Evolutionary conservation across 2,888 invertebrate species (phyloP).

Genomic region (Molorchus minor): DNA sequence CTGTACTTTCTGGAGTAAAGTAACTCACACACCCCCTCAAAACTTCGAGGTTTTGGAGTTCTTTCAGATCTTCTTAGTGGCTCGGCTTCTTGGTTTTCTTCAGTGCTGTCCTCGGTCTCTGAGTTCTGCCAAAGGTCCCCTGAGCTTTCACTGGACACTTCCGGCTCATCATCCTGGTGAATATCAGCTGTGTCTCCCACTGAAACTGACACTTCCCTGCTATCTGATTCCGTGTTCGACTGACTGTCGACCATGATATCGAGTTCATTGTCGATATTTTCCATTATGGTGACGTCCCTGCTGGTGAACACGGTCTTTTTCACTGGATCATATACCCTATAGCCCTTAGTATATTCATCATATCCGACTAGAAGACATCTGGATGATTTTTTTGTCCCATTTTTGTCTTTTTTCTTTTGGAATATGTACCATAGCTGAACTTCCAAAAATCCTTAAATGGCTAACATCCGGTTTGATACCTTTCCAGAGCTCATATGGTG

Average conservation of each 20-base stretch:
- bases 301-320: not conserved
- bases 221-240: too few species aligned
- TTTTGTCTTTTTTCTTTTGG: conserved; percentile 25
- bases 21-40: not conserved
- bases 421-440: conserved; percentile 20
- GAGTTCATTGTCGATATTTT: not conserved
- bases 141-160: too few species aligned
- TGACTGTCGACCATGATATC: not conserved
- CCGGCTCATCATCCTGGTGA: too few species aligned
- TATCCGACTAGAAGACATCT: conserved; percentile 28
- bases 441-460: conserved; percentile 9
- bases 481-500: conserved; percentile 50
- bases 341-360: conserved; percentile 29
- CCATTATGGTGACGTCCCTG: not conserved
- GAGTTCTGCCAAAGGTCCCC: too few species aligned
- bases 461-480: conserved; percentile 40
- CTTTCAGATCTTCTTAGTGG: conserved; percentile 8
- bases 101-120: too few species aligned
- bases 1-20: not conserved
- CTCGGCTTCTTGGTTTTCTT: not conserved
- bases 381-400: conserved; percentile 24
- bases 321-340: conserved; percentile 28
- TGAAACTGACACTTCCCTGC: not conserved
- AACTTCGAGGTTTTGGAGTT: not conserved
- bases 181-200: not conserved